Evolutionary conservation across 2,888 invertebrate species (phyloP).

Genomic region (Catocala nupta): DNA sequence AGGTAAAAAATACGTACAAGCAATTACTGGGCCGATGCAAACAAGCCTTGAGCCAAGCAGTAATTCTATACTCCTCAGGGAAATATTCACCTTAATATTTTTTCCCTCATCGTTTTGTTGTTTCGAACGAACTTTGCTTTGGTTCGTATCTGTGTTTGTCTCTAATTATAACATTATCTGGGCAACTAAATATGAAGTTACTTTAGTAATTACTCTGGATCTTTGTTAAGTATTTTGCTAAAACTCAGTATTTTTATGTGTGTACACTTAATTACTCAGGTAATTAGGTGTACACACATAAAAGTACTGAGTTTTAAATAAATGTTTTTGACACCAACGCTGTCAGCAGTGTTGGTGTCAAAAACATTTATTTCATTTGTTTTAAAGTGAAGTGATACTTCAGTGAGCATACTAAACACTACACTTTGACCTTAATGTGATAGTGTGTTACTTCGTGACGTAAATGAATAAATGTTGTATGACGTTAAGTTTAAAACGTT

Average conservation of each 20-base stretch:
- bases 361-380: too few relatives aligned
- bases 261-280: neutral
- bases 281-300: too few relatives aligned
- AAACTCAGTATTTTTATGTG: neutral
- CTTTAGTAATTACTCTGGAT: neutral
- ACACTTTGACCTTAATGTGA: too few relatives aligned
- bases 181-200: conserved; percentile 1
- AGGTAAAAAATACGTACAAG: neutral
- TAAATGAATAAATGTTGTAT: too few relatives aligned
- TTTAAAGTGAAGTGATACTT: too few relatives aligned
- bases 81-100: conserved; percentile 53
- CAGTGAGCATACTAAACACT: too few relatives aligned
- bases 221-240: neutral
- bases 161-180: neutral
- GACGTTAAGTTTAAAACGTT: too few relatives aligned
- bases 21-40: conserved; percentile 16
- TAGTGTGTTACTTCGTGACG: too few relatives aligned
- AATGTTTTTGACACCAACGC: too few relatives aligned
- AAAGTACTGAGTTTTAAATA: too few relatives aligned
- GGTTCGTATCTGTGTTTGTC: neutral
- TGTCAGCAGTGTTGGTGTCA: too few relatives aligned
- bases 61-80: conserved; percentile 50
- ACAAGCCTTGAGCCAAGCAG: conserved; percentile 24
- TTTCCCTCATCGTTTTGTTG: conserved; percentile 38
- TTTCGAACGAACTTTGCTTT: conserved; percentile 28